Base-by-base conservation (phyloP, 2,797 vertebrate genomes). In the Zonotrichia albicollis region DNA sequence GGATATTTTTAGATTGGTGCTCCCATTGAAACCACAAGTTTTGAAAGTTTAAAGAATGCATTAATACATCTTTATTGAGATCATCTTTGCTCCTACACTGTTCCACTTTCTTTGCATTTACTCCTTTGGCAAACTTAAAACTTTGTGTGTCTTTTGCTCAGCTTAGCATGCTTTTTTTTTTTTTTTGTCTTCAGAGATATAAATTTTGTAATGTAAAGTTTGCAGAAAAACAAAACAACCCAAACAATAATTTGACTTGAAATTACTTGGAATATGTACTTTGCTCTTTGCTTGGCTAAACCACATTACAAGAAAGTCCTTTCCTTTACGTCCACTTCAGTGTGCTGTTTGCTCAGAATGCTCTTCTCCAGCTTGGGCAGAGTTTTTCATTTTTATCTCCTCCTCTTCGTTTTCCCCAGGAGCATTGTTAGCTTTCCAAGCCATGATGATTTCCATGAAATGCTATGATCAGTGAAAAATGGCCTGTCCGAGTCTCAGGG, bases 1-100 rank as follows among this genome's bases (percentile, higher is more conserved):
- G 46, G 48, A 36, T 95, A 95, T 95, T 96, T 97, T 95, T 95
- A 94, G 89, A 32, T 65, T 8, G 5, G 42, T 83, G 40, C 54
- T 94, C 92, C 88, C 65, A 46, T 78, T 94, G 92, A 84, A 95
- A 94, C 83, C 19, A 38, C n/a, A 58, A 79, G 43, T 79, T 94
- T 91, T 96, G 71, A 83, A 81, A 77, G 58, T 88, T 89, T 93
- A 87, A 95, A 76, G 64, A 78, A 78, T 65, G 51, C 58, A 36
- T 70, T 65, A 84, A 70, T 89, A 81, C 43, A 55, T 87, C 78
- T 92, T 79, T 62, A 57, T 60, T 72, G 82, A 68, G 51, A 91
- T 71, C 38, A 27, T 65, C 73, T 93, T 94, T 89, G 36, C 53
- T 86, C 13, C 32, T 57, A 5, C 66, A 29, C 57, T 83, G 18